Conservation (phyloP, 2,113 vertebrate species). For the Salvelinus fontinalis region DNA sequence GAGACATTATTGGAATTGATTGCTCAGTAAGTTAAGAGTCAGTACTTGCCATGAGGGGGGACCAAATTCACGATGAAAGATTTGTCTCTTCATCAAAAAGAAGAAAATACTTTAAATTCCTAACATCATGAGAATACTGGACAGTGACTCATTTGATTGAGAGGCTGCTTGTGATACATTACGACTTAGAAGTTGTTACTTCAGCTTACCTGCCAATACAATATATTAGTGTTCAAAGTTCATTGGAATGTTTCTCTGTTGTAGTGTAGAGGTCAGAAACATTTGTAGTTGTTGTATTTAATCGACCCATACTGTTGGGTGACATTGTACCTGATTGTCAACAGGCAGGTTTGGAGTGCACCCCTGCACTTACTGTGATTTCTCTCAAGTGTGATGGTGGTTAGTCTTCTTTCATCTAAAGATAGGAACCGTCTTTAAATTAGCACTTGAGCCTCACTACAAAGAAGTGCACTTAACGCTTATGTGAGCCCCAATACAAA, state of each 20-base stretch:
- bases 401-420: conserved; percentile 50
- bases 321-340: conserved; percentile 37
- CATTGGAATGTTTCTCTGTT: no score
- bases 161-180: neutral
- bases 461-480: conserved; percentile 53
- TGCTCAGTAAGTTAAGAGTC: conserved; percentile 33
- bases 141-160: conserved; percentile 13
- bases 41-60: conserved; percentile 12
- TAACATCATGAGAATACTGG: conserved; percentile 11
- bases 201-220: neutral
- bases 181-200: neutral
- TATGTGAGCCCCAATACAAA: conserved; percentile 46
- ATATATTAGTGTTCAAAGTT: neutral
- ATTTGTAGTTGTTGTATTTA: neutral
- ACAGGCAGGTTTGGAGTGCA: conserved; percentile 28
- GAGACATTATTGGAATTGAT: conserved; percentile 49
- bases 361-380: conserved; percentile 29
- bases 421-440: conserved; percentile 55
- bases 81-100: conserved; percentile 8
- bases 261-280: no score
- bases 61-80: conserved; percentile 25
- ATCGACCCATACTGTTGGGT: conserved; percentile 25
- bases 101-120: conserved; percentile 11
- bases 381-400: conserved; percentile 39
- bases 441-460: conserved; percentile 48